phyloP scores from a whole-genome alignment of 2,113 vertebrate species.

The Oryzias woworae region DNA sequence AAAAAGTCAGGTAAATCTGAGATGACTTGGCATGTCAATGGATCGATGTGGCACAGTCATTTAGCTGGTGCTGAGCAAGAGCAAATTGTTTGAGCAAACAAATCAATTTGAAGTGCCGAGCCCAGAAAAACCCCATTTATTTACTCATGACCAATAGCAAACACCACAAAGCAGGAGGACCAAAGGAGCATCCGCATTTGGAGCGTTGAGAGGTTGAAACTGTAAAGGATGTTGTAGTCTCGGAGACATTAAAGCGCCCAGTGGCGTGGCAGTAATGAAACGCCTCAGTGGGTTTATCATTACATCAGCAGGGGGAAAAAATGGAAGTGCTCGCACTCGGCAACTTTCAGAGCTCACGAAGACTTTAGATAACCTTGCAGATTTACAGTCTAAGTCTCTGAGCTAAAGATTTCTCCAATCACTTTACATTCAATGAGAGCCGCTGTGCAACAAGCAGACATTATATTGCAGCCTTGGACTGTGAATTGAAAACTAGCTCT shows the following conservation, averaged over 20 bases:
- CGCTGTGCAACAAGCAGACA: slow-evolving; percentile 37
- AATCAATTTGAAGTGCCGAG: slow-evolving; percentile 71
- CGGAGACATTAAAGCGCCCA: slow-evolving; percentile 60
- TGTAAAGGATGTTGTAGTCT: slow-evolving; percentile 63
- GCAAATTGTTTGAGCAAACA: slow-evolving; percentile 74
- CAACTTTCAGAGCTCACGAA: slow-evolving; percentile 64
- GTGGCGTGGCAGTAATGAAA: slow-evolving; percentile 68
- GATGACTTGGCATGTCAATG: slow-evolving; percentile 65
- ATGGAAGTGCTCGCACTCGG: slow-evolving; percentile 52
- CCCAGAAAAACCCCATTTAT: slow-evolving; percentile 62
- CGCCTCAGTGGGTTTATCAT: slow-evolving; percentile 69
- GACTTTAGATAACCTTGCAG: slow-evolving; percentile 66
- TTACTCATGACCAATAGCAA: slow-evolving; percentile 64
- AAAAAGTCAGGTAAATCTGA: slow-evolving; percentile 49
- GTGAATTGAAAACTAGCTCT: slow-evolving; percentile 40
- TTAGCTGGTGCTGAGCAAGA: slow-evolving; percentile 71
- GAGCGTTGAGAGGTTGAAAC: slow-evolving; percentile 57
- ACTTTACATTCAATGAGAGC: slow-evolving; percentile 45
- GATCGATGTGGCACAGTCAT: slow-evolving; percentile 73
- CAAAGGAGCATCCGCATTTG: slow-evolving; percentile 36
- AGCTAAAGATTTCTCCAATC: slow-evolving; percentile 43
- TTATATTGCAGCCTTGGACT: slow-evolving; percentile 45
- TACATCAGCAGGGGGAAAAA: slow-evolving; percentile 58
- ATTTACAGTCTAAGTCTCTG: slow-evolving; percentile 57
- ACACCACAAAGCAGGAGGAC: slow-evolving; percentile 45